These are phyloP conservation scores for Napeogenes inachia DNA, from an alignment of 2,888 invertebrate genomes.

Conservation along the genomic window DNA sequence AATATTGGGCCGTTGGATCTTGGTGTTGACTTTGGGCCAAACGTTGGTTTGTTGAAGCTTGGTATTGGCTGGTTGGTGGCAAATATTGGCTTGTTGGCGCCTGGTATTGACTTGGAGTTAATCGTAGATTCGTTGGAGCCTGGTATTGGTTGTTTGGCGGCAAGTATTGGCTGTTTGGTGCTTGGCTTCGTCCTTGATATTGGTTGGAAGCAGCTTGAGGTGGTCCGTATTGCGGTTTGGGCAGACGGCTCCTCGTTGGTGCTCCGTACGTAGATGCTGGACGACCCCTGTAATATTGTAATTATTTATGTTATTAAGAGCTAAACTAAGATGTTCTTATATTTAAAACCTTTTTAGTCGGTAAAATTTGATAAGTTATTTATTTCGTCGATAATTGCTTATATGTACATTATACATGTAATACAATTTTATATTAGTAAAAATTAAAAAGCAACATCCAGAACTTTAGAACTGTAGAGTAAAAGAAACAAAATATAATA, in stretches of 20 bases:
- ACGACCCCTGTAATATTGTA: conserved; percentile 34
- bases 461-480: too few relatives aligned
- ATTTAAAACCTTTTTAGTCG: too few relatives aligned
- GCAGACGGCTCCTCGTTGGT: conserved; percentile 39
- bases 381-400: too few relatives aligned
- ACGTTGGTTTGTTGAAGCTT: conserved; percentile 16
- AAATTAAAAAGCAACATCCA: too few relatives aligned
- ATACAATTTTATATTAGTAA: too few relatives aligned
- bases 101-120: too few relatives aligned
- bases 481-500: too few relatives aligned
- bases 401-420: too few relatives aligned
- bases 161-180: conserved; percentile 19
- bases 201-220: conserved; percentile 31
- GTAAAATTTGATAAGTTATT: too few relatives aligned
- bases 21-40: conserved; percentile 33
- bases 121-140: background rate
- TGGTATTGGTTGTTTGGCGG: conserved; percentile 13
- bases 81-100: conserved; percentile 29
- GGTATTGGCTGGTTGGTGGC: conserved; percentile 15
- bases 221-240: conserved; percentile 34
- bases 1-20: conserved; percentile 34
- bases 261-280: conserved; percentile 64
- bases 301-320: too few relatives aligned
- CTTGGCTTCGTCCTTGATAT: conserved; percentile 16
- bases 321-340: too few relatives aligned